phyloP scores from a whole-genome alignment of 2,797 vertebrate species.

The Sebastes taczanowskii region DNA sequence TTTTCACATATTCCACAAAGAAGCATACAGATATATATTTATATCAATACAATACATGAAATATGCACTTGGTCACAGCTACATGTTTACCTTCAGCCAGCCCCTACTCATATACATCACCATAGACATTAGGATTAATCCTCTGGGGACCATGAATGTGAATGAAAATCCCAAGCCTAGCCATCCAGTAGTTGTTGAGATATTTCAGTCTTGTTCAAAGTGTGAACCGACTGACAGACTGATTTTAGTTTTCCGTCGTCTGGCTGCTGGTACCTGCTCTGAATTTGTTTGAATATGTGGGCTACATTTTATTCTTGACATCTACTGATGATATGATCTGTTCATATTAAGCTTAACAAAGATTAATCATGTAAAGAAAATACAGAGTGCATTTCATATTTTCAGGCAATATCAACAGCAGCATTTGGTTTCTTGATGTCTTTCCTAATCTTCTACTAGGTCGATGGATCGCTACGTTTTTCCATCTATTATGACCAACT shows the following conservation, averaged over 20 bases:
- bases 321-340: not conserved
- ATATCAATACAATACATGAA: not conserved
- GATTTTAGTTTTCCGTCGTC: not conserved
- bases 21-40: not conserved
- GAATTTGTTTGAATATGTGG: not conserved
- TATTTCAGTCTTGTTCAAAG: not conserved
- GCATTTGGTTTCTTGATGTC: not conserved
- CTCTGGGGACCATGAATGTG: not conserved
- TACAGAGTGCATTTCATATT: not conserved
- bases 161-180: too few species aligned
- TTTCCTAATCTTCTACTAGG: conserved; percentile 17
- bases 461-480: conserved; percentile 72
- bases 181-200: too few species aligned
- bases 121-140: not conserved
- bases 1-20: not conserved
- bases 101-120: not conserved
- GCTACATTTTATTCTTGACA: not conserved
- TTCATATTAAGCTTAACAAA: not conserved
- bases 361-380: not conserved
- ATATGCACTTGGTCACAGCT: not conserved
- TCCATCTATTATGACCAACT: conserved; percentile 75
- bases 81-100: not conserved
- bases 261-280: not conserved
- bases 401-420: not conserved
- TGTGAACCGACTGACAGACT: not conserved